Evolutionary conservation across 35 echinoderm and acorn worm genomes (phyloP).

Genomic region (Diadema setosum): DNA sequence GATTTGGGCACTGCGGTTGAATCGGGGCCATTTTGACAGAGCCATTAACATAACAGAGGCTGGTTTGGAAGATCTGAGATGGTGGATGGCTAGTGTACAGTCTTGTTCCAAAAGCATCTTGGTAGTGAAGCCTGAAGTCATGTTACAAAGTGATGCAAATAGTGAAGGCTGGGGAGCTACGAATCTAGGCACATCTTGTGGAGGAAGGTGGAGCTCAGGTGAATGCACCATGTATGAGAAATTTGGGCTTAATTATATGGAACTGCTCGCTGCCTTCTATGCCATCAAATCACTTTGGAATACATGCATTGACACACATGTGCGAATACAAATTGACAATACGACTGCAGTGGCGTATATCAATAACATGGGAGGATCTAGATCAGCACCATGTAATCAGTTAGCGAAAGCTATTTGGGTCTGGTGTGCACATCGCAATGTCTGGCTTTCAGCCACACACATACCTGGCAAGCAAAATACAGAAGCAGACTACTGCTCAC

Average conservation of each 20-base stretch:
- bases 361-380: slow-evolving; percentile 63
- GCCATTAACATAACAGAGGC: slow-evolving; percentile 25
- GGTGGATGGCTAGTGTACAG: slow-evolving; percentile 41
- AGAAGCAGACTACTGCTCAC: not conserved
- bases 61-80: slow-evolving; percentile 24
- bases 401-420: slow-evolving; percentile 33
- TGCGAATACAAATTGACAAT: slow-evolving; percentile 41
- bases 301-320: not conserved
- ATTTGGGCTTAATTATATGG: slow-evolving; percentile 47
- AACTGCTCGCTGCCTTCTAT: slow-evolving; percentile 33
- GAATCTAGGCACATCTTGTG: not conserved
- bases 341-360: slow-evolving; percentile 47
- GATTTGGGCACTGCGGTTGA: not conserved
- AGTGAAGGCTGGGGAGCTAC: slow-evolving; percentile 44
- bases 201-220: slow-evolving; percentile 42
- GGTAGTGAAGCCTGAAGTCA: not conserved
- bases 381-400: slow-evolving; percentile 20
- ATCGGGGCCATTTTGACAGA: slow-evolving; percentile 56
- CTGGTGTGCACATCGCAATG: slow-evolving; percentile 30
- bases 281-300: slow-evolving; percentile 28
- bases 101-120: not conserved
- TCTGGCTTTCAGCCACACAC: slow-evolving; percentile 31
- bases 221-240: not conserved
- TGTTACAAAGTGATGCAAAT: slow-evolving; percentile 50
- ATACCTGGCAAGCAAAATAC: slow-evolving; percentile 28